phyloP scores from a whole-genome alignment of 1,140 invertebrate genomes.

The Notospermus geniculatus region DNA sequence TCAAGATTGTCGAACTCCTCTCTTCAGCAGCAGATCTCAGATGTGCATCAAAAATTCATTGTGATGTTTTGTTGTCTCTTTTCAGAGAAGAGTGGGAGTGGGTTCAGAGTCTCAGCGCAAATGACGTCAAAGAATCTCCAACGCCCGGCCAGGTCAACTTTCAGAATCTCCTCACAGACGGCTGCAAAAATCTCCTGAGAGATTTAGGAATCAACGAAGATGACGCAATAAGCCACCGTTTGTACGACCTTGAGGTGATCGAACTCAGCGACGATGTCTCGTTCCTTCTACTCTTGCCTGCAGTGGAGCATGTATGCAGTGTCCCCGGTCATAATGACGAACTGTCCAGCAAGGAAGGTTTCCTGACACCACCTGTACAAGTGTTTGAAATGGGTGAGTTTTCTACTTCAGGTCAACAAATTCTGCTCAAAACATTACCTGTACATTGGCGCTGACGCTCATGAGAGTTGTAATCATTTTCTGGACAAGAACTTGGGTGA shows the following conservation, averaged over 20 bases:
- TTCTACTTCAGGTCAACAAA: too few relatives aligned
- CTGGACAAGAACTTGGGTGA: too few relatives aligned
- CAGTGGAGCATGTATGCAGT: conserved; percentile 83
- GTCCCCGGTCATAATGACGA: conserved; percentile 81
- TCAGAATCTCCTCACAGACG: conserved; percentile 38
- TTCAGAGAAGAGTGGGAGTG: conserved; percentile 86
- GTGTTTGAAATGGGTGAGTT: conserved; percentile 76
- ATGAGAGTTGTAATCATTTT: too few relatives aligned
- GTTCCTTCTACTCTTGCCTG: conserved; percentile 84
- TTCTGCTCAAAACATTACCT: too few relatives aligned
- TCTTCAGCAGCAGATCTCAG: not conserved
- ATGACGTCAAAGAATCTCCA: conserved; percentile 17
- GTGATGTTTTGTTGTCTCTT: conserved; percentile 26
- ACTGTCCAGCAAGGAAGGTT: conserved; percentile 69
- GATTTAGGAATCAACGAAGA: conserved; percentile 60
- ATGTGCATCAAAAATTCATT: conserved; percentile 24
- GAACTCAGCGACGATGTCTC: conserved; percentile 85
- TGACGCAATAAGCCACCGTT: conserved; percentile 53
- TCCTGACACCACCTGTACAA: conserved; percentile 82
- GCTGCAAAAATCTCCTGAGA: conserved; percentile 39
- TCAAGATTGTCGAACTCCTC: too few relatives aligned
- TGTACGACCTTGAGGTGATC: conserved; percentile 89
- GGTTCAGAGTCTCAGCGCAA: conserved; percentile 50
- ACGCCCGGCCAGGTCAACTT: conserved; percentile 40
- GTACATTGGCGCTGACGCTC: too few relatives aligned